Percentiles rank a stretch among this genome's conserved stretches.
Conservation (phyloP, 2,888 invertebrate species). For the Ennomos fuscantarius region DNA sequence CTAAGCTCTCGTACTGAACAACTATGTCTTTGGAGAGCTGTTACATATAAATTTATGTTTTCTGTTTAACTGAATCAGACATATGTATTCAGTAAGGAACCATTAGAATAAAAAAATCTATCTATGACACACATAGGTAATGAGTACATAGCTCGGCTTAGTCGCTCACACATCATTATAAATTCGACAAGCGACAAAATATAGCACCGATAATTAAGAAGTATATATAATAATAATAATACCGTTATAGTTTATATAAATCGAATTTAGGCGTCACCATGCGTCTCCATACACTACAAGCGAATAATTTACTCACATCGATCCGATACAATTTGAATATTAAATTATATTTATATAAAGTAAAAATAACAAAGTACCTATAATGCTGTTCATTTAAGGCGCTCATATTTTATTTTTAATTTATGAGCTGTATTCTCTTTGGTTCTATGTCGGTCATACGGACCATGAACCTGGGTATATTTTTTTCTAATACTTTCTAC, state of each 20-base stretch:
- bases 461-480: neutral
- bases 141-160: constrained; percentile 63
- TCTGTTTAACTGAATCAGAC: constrained; percentile 28
- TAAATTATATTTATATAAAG: constrained; percentile 45
- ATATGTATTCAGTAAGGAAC: constrained; percentile 63
- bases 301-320: constrained; percentile 77
- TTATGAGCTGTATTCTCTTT: neutral
- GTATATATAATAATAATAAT: constrained; percentile 58
- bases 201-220: constrained; percentile 63
- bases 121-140: constrained; percentile 67
- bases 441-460: constrained; percentile 1
- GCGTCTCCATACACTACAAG: constrained; percentile 80
- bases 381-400: too few species aligned
- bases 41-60: constrained; percentile 9
- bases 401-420: too few species aligned
- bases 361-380: constrained; percentile 28
- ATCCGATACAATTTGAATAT: constrained; percentile 71
- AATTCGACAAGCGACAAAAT: constrained; percentile 67
- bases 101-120: constrained; percentile 58
- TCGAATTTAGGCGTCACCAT: constrained; percentile 67
- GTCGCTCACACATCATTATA: constrained; percentile 60
- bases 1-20: constrained; percentile 42
- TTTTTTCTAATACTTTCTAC: too few species aligned
- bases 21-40: constrained; percentile 18
- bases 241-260: constrained; percentile 48